Evolutionary conservation across 2,113 vertebrate genomes (phyloP), one percentile per base, ranked within the genome.

Genomic region (Anas platyrhynchos): DNA sequence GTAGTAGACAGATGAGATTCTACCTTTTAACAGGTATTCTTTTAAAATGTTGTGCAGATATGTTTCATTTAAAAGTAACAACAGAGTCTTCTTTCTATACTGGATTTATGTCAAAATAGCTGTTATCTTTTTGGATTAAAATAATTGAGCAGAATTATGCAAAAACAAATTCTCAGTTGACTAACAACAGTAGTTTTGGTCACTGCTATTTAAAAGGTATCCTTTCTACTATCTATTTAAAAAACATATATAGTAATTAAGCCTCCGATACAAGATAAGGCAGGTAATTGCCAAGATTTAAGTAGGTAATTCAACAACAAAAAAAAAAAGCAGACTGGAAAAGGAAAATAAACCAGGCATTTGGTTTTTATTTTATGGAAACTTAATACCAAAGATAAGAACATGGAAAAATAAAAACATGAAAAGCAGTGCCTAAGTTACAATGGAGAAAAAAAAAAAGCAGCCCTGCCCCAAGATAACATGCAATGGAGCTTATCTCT

Each of bases 1-100:
- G 95, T 97, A 84, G 65, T 94, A 96, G 97, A 97, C 97, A 97
- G 96, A 97, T 72, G 97, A 97, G 97, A 98, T 98, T 98, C 97
- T 97, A 98, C 97, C 97, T 98, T 98, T 97, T 95, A 96, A 94
- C 27, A 93, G 86, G 69, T 55, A 87, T 85, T 46, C 20, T 91
- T 91, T 97, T 82, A 83, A 96, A 97, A 94, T 79, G 92, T 95
- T 97, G 95, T 96, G 96, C 80, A 96, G 83, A 94, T 82, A 41
- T 8, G 50, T 86, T 92, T 14, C 86, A 92, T 87, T 95, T 92
- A 23, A 74, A 92, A 87, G 27, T 15, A 90, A 54, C 32, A 79
- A 86, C n/a, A 80, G 81, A 80, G 81, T 68, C 44, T 86, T 67
- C 77, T 91, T 55, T 54, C 89, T 91, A 72, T 61, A 46, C 2